Conservation (phyloP, 1,140 invertebrate species). For the Gonatopus flavifemur region DNA sequence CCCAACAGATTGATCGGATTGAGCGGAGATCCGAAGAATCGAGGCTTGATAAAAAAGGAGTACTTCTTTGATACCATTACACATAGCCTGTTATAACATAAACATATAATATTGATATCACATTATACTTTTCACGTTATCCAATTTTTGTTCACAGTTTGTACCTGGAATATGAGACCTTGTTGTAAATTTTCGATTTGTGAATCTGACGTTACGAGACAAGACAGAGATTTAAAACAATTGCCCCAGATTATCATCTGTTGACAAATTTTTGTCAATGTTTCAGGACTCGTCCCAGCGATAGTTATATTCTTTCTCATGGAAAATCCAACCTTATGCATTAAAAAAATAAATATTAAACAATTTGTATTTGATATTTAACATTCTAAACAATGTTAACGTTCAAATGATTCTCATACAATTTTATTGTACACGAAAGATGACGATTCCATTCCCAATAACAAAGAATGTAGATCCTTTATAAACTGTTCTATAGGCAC, state of each 20-base stretch:
- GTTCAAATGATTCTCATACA: constrained; percentile 21
- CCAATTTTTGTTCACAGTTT: too few relatives aligned
- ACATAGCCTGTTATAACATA: constrained; percentile 55
- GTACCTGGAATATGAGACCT: constrained; percentile 51
- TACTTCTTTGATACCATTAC: constrained; percentile 60
- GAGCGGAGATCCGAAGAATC: constrained; percentile 55
- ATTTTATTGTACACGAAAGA: constrained; percentile 43
- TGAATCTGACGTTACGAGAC: constrained; percentile 29
- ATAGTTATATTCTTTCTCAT: constrained; percentile 38
- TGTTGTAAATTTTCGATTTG: constrained; percentile 32
- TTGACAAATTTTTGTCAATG: constrained; percentile 34
- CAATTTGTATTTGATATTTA: neutral
- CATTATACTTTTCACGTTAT: neutral
- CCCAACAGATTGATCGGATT: constrained; percentile 47
- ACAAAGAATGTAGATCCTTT: constrained; percentile 47
- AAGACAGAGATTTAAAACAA: constrained; percentile 41
- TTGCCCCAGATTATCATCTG: constrained; percentile 48
- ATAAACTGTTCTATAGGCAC: constrained; percentile 42
- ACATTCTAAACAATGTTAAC: neutral
- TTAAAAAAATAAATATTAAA: constrained; percentile 8
- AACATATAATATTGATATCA: constrained; percentile 2
- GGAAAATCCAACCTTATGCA: constrained; percentile 37
- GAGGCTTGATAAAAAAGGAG: constrained; percentile 60
- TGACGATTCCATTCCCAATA: constrained; percentile 58
- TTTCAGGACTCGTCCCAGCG: constrained; percentile 33